Conservation (phyloP, 1,140 invertebrate genomes). For the Lasioglossum albipes region DNA sequence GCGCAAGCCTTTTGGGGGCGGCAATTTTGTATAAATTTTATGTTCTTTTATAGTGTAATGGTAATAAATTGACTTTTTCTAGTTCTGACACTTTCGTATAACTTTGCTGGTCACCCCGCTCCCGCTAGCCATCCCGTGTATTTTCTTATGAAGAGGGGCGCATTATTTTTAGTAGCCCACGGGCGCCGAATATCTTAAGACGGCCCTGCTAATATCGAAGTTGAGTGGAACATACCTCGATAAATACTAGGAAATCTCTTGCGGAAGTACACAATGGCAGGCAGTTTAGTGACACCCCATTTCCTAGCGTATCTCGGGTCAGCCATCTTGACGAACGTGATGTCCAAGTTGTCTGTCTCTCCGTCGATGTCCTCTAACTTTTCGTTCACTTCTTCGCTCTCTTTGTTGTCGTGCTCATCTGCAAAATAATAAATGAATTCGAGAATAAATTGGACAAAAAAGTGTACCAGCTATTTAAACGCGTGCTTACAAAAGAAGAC, state of each 20-base stretch:
- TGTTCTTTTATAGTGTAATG: too few species aligned
- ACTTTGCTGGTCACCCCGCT: too few species aligned
- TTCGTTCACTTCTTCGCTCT: conserved; percentile 89
- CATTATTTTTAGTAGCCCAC: too few species aligned
- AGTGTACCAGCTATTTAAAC: background rate
- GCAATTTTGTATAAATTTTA: too few species aligned
- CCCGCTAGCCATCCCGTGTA: too few species aligned
- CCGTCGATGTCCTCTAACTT: conserved; percentile 95
- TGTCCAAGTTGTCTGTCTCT: conserved; percentile 95
- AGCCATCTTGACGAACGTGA: conserved; percentile 96
- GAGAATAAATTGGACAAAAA: background rate
- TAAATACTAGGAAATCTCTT: conserved; percentile 96
- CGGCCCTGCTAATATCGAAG: background rate
- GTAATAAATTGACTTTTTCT: too few species aligned
- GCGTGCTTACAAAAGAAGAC: conserved; percentile 94
- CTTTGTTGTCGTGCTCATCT: conserved; percentile 90
- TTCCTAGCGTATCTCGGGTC: conserved; percentile 94
- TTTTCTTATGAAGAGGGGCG: too few species aligned
- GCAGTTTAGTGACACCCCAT: conserved; percentile 96
- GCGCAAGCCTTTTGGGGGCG: too few species aligned
- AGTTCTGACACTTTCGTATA: too few species aligned
- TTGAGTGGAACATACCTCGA: conserved; percentile 83
- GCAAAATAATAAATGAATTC: conserved; percentile 34
- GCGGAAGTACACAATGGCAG: conserved; percentile 95
- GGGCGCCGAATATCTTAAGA: too few species aligned